A percentile compares a stretch with the other conserved stretches of the same genome.
Evolutionary conservation across 2,113 vertebrate genomes (phyloP).

Genomic region (Eupsittula cactorum): DNA sequence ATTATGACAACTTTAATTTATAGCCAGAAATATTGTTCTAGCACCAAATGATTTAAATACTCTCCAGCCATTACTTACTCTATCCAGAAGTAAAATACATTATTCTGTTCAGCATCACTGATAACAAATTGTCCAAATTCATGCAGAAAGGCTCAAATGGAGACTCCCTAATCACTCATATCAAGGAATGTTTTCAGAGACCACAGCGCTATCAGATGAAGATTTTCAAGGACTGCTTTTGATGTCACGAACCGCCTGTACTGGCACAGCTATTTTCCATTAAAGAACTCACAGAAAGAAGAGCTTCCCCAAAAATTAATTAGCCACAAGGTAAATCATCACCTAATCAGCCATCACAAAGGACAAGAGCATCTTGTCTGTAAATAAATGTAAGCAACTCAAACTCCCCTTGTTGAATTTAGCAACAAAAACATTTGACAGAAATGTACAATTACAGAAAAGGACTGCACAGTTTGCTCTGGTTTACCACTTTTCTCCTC

Average conservation of each 20-base stretch:
- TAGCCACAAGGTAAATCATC: not conserved
- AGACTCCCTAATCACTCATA: not conserved
- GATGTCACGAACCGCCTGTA: not conserved
- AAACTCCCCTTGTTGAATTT: not conserved
- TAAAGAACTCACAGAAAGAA: not conserved
- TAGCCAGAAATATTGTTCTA: not conserved
- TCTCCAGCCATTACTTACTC: not conserved
- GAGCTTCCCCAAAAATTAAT: not conserved
- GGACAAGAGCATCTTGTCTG: not conserved
- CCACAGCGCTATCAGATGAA: not conserved
- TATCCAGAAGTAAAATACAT: not conserved
- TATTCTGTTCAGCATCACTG: not conserved
- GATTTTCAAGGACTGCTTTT: not conserved
- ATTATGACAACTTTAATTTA: not conserved
- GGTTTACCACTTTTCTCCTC: not conserved
- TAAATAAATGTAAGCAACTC: not conserved
- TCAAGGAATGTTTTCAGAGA: not conserved
- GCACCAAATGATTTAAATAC: not conserved
- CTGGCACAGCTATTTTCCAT: not conserved
- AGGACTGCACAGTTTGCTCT: not conserved
- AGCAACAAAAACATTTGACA: not conserved
- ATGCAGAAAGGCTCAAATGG: not conserved
- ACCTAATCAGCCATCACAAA: not conserved
- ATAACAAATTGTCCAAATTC: not conserved
- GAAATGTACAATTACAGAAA: not conserved